These are phyloP conservation scores for Steinernema carpocapsae DNA, from an alignment of 2,888 invertebrate species.

Conservation along the genomic window DNA sequence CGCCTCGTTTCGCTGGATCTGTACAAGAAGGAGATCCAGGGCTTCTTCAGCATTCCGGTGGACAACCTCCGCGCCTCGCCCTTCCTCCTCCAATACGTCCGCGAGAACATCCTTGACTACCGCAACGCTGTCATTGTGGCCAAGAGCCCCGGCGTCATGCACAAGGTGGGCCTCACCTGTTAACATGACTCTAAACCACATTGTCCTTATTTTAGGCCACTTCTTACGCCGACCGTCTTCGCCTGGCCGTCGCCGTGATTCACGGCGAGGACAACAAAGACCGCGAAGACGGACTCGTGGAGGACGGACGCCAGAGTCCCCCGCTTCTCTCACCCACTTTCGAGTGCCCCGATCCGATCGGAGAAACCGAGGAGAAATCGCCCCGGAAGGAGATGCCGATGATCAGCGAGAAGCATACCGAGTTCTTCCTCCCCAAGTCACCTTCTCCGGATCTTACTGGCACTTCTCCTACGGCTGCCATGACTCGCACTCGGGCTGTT, in stretches of 20 bases:
- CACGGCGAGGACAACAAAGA: conserved; percentile 83
- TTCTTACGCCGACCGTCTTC: conserved; percentile 90
- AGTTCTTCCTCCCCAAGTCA: not conserved
- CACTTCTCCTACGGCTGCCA: not conserved
- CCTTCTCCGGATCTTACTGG: not conserved
- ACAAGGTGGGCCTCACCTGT: conserved; percentile 73
- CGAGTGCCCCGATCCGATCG: not conserved
- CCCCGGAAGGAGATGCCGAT: not conserved
- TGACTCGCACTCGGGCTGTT: not conserved
- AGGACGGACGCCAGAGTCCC: conserved; percentile 77
- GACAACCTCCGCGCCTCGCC: conserved; percentile 96
- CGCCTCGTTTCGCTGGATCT: conserved; percentile 98
- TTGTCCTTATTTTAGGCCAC: conserved; percentile 79
- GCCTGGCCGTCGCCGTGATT: conserved; percentile 84
- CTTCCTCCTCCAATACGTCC: conserved; percentile 80
- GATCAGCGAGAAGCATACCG: conserved; percentile 2
- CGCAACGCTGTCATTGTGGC: conserved; percentile 97
- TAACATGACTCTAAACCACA: not conserved
- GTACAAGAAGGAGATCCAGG: conserved; percentile 75
- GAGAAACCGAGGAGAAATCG: not conserved
- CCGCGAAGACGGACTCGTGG: conserved; percentile 44
- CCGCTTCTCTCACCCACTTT: conserved; percentile 34
- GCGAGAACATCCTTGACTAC: conserved; percentile 86
- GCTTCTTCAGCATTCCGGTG: conserved; percentile 96
- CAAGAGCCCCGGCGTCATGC: conserved; percentile 92